Base-by-base conservation (phyloP, 2,113 vertebrate genomes). In the Suricata suricatta region DNA sequence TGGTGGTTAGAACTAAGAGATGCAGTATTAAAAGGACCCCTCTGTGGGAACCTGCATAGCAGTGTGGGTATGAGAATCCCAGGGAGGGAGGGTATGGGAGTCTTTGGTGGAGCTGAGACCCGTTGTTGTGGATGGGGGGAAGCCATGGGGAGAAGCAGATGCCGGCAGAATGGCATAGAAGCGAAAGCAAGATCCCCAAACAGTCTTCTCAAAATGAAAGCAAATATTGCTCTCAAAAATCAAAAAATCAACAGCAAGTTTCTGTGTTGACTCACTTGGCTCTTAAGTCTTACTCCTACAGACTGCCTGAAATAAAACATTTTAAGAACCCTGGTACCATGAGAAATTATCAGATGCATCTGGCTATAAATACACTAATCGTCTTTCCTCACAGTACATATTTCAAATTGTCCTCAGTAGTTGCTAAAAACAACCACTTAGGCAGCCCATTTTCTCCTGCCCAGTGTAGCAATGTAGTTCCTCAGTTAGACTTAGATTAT, bases 241-340 rank as follows among this genome's bases (percentile, higher is more conserved):
- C 29, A 6, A 14, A 44, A 19, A 81, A 80, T 81, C 60, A 85
- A 71, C 54, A 88, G 27, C 54, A 83, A 94, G 81, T 21, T 85
- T 95, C 68, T 93, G 6, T 63, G 63, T 93, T 95, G 86, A 97
- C 74, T 97, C 87, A 93, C 80, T 97, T 94, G 94, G 27, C 50
- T 96, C 21, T 31, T 86, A n/a, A 41, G 74, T 83, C 38, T 93
- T 88, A 81, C 57, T 96, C 87, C 76, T 96, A 95, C 88, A 97
- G 77, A 90, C 44, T 91, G 64, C 77, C 54, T 57, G 57, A 82
- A 96, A 96, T 96, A 94, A 96, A 6, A 38, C 35, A 88, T 71
- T 87, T 90, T 76, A 96, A 96, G 52, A 64, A 93, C 9, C 81
- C 68, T 31, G 31, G 16, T 35, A 23, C 7, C 4, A 0, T 93